Evolutionary conservation across 2,888 invertebrate genomes (phyloP).

Genomic region (Mythimna lalbum): DNA sequence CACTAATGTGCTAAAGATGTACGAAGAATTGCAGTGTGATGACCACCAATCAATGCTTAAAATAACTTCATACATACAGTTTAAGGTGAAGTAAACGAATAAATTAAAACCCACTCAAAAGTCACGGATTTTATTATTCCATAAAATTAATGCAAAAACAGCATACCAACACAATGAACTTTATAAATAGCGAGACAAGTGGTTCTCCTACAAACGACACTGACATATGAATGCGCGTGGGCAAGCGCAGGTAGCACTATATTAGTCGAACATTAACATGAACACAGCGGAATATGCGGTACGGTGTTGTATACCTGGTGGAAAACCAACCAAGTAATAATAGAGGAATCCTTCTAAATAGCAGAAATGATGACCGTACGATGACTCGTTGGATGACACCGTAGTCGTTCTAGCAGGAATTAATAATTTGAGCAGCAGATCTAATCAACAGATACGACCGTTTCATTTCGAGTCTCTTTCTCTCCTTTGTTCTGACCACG

Average conservation of each 20-base stretch:
- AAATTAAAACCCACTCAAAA: background rate
- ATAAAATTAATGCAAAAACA: slow-evolving; percentile 3
- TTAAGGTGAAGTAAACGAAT: slow-evolving; percentile 3
- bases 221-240: slow-evolving; percentile 45
- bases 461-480: too few relatives aligned
- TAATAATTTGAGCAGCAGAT: too few relatives aligned
- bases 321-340: too few relatives aligned
- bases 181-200: slow-evolving; percentile 54
- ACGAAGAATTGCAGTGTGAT: background rate
- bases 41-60: background rate
- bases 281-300: slow-evolving; percentile 23
- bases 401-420: too few relatives aligned
- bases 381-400: background rate
- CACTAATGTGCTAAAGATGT: background rate
- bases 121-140: background rate
- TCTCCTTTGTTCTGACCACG: too few relatives aligned
- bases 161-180: slow-evolving; percentile 14
- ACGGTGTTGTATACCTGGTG: too few relatives aligned
- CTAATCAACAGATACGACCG: too few relatives aligned
- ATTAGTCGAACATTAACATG: slow-evolving; percentile 62
- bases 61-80: background rate
- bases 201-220: slow-evolving; percentile 59
- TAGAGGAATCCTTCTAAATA: rapidly evolving
- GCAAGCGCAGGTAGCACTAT: slow-evolving; percentile 58
- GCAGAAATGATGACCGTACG: background rate